Percentiles rank a stretch among this genome's conserved stretches.
Conservation (phyloP, 2,888 invertebrate species). For the Melanophora roralis region DNA sequence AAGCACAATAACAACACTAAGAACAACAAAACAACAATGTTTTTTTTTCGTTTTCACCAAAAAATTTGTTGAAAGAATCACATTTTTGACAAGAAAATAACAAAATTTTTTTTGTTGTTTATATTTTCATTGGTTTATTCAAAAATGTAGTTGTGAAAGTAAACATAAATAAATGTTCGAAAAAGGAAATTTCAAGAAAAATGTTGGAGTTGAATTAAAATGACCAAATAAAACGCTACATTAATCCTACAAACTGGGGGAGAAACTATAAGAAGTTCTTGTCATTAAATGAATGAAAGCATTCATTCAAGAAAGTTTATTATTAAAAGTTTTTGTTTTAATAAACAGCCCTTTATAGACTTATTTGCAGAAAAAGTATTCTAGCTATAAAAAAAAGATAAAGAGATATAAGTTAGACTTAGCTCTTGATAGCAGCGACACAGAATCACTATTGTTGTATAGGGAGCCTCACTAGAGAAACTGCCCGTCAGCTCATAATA, state of each 20-base stretch:
- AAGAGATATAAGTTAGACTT: no score
- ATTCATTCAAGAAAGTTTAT: no score
- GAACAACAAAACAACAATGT: background rate
- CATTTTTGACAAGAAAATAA: conserved; percentile 34
- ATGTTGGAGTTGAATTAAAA: background rate
- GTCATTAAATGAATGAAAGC: background rate
- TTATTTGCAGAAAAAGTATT: no score
- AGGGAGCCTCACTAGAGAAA: no score
- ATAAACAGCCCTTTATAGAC: no score
- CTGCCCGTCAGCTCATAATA: no score
- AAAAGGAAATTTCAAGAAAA: background rate
- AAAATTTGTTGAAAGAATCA: conserved; percentile 4
- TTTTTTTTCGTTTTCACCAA: background rate
- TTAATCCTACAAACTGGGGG: background rate
- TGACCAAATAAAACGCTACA: conserved; percentile 23
- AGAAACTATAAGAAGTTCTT: background rate
- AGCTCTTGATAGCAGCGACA: no score
- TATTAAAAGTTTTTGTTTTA: no score
- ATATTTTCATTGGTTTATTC: background rate
- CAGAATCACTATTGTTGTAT: no score
- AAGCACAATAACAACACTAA: background rate
- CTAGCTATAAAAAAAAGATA: no score
- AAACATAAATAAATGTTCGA: background rate
- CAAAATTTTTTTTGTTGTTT: conserved; percentile 27
- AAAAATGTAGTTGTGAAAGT: background rate